phyloP scores from a whole-genome alignment of 2,797 vertebrate genomes.

The Fistularia tabacaria region DNA sequence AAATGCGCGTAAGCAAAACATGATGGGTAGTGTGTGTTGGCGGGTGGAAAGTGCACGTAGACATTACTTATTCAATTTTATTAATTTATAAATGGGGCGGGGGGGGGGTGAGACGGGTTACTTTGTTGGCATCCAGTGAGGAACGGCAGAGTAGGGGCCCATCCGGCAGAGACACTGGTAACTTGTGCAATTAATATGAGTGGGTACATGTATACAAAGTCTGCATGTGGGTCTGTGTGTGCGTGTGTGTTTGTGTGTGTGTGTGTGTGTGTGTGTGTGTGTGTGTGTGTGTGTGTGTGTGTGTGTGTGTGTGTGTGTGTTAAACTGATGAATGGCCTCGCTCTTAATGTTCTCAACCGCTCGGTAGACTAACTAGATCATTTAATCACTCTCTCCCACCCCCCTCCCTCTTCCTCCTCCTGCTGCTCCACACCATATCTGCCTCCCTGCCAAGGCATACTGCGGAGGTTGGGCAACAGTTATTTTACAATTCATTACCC shows the following conservation, averaged over 20 bases:
- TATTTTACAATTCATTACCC: constrained; percentile 47
- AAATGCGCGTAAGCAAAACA: constrained; percentile 27
- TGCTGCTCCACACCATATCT: constrained; percentile 37
- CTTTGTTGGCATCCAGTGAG: constrained; percentile 8
- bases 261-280: constrained; percentile 21
- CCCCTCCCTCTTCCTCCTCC: constrained; percentile 20
- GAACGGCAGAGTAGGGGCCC: constrained; percentile 22
- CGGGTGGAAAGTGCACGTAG: background rate
- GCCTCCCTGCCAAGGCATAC: constrained; percentile 43
- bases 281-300: constrained; percentile 19
- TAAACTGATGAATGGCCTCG: constrained; percentile 34
- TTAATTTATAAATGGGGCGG: too few species aligned
- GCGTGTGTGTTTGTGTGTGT: constrained; percentile 23
- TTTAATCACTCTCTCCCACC: constrained; percentile 62
- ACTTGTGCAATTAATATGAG: constrained; percentile 52
- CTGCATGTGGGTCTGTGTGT: too few species aligned
- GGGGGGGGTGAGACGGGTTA: too few species aligned
- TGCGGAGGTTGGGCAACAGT: constrained; percentile 53
- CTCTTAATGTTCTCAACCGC: constrained; percentile 63
- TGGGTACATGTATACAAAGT: constrained; percentile 25
- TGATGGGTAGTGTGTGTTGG: constrained; percentile 4
- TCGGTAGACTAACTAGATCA: constrained; percentile 63
- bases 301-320: constrained; percentile 25
- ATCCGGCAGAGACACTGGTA: constrained; percentile 45
- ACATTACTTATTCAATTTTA: too few species aligned